These are phyloP conservation scores for Alectura lathami DNA, from an alignment of 2,113 vertebrate genomes.

Conservation along the genomic window DNA sequence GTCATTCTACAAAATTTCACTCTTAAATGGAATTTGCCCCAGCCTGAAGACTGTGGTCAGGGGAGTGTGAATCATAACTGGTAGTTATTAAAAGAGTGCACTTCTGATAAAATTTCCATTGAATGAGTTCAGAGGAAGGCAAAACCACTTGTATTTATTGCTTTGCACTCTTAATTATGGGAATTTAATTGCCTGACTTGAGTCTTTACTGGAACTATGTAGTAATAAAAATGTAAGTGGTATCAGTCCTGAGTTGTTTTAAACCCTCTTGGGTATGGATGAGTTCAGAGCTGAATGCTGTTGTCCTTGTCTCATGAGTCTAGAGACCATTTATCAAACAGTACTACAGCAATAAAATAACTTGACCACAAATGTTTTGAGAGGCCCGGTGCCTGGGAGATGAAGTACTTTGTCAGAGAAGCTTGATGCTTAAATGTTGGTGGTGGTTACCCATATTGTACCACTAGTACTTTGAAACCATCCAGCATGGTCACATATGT, in stretches of 20 bases:
- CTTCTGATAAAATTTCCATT: slow-evolving; percentile 21
- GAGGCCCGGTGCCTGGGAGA: not conserved
- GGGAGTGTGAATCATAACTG: not conserved
- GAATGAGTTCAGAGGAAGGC: slow-evolving; percentile 30
- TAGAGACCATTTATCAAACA: slow-evolving; percentile 19
- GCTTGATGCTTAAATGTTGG: not conserved
- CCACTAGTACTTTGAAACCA: not conserved
- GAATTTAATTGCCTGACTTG: slow-evolving; percentile 26
- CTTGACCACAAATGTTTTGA: slow-evolving; percentile 10
- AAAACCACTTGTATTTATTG: slow-evolving; percentile 28
- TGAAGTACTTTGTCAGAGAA: not conserved
- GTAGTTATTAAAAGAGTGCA: not conserved
- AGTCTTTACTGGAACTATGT: slow-evolving; percentile 18
- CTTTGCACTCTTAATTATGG: slow-evolving; percentile 9
- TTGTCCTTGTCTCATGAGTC: not conserved
- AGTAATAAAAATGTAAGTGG: not conserved
- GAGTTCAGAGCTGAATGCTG: slow-evolving; percentile 3
- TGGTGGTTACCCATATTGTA: not conserved
- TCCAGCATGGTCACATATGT: not conserved
- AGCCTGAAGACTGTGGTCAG: not conserved
- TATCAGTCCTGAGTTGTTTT: slow-evolving; percentile 7
- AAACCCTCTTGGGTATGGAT: not conserved
- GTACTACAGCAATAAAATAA: slow-evolving; percentile 20
- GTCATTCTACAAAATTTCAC: not conserved
- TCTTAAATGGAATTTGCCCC: slow-evolving; percentile 31